Percentiles rank a stretch among this genome's conserved stretches.
Conservation (phyloP, 2,888 invertebrate genomes). For the Holacanthella duospinosa region DNA sequence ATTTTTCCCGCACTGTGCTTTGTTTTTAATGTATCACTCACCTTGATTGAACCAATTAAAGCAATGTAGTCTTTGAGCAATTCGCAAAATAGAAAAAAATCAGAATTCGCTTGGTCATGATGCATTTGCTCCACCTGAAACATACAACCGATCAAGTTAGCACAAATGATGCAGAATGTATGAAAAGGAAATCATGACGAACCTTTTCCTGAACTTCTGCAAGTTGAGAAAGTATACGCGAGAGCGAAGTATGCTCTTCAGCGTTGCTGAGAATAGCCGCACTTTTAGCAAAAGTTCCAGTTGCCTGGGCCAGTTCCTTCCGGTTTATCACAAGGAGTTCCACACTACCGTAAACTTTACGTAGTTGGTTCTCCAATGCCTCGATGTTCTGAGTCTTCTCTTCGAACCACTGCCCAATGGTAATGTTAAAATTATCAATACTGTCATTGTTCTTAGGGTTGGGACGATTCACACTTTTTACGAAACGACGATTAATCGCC, state of each 20-base stretch:
- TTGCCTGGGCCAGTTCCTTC: constrained; percentile 65
- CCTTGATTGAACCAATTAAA: constrained; percentile 81
- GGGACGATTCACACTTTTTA: too few species aligned
- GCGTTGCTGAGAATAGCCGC: constrained; percentile 81
- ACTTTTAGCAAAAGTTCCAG: constrained; percentile 75
- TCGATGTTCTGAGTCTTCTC: constrained; percentile 88
- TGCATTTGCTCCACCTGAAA: constrained; percentile 70
- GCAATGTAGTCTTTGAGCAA: constrained; percentile 88
- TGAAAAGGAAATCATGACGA: too few species aligned
- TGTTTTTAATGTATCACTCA: constrained; percentile 32
- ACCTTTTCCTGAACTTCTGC: constrained; percentile 77
- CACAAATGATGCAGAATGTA: too few species aligned
- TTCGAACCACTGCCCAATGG: constrained; percentile 89
- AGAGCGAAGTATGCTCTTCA: constrained; percentile 84
- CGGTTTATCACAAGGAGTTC: constrained; percentile 78
- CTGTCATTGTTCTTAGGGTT: too few species aligned
- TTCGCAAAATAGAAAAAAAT: constrained; percentile 88
- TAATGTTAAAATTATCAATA: constrained; percentile 6
- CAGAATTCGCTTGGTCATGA: constrained; percentile 85
- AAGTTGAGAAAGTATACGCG: constrained; percentile 76
- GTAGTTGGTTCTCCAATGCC: constrained; percentile 73
- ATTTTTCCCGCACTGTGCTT: too few species aligned
- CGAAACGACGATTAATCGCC: too few species aligned
- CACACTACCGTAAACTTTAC: constrained; percentile 73
- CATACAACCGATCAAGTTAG: constrained; percentile 37